A percentile compares a stretch with the other conserved stretches of the same genome.
phyloP scores from a whole-genome alignment of 2,888 invertebrate species.

The Chymomyza procnemis region DNA sequence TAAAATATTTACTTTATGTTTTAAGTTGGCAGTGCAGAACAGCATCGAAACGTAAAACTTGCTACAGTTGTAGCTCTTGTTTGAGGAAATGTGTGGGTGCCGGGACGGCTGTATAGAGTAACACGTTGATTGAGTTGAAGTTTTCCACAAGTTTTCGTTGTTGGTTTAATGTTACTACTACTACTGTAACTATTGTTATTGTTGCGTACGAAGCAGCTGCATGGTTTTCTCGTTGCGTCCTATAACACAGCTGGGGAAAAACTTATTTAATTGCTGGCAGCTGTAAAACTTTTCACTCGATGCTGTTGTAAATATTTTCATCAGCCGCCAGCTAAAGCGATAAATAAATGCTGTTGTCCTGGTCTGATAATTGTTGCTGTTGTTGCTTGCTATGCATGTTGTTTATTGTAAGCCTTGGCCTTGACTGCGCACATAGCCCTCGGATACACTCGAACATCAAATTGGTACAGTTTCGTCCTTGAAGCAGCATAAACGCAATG shows the following conservation, averaged over 20 bases:
- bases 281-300: constrained; percentile 47
- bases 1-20: constrained; percentile 32
- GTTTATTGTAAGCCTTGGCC: background rate
- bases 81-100: background rate
- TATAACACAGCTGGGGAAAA: constrained; percentile 16
- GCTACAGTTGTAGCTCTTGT: background rate
- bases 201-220: background rate
- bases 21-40: background rate
- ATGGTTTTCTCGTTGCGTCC: background rate
- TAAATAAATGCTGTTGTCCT: background rate
- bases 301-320: constrained; percentile 16
- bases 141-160: background rate
- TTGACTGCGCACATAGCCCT: background rate
- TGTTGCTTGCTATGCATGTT: background rate
- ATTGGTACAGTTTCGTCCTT: background rate
- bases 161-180: background rate
- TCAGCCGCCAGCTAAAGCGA: background rate
- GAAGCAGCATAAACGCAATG: background rate
- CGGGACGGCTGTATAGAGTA: background rate
- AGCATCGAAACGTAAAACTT: background rate
- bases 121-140: background rate
- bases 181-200: background rate
- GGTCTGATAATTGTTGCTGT: background rate
- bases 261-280: constrained; percentile 66
- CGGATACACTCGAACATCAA: background rate